Evolutionary conservation across 1,140 invertebrate species (phyloP).

Genomic region (Orius insidiosus): DNA sequence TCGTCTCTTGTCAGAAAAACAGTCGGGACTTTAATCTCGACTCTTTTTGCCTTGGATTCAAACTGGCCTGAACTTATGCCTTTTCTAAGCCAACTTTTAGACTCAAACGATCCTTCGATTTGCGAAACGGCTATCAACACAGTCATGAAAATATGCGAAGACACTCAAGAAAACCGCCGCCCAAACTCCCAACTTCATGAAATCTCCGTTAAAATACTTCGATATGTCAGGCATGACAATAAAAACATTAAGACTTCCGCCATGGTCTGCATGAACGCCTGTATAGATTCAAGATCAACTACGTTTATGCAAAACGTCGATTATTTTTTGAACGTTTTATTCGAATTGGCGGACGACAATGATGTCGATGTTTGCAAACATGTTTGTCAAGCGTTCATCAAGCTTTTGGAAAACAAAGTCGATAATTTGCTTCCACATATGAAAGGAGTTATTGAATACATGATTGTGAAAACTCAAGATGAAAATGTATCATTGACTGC

Average conservation of each 20-base stretch:
- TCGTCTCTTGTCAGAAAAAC: background rate
- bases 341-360: slow-evolving; percentile 59
- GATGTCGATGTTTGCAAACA: slow-evolving; percentile 26
- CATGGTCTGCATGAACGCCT: background rate
- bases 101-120: background rate
- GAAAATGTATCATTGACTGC: slow-evolving; percentile 47
- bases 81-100: slow-evolving; percentile 4
- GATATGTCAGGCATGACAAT: background rate
- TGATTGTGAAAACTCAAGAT: slow-evolving; percentile 45
- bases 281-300: background rate
- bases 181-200: slow-evolving; percentile 1
- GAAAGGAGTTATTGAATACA: slow-evolving; percentile 31
- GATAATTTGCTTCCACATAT: slow-evolving; percentile 6
- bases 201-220: background rate
- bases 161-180: slow-evolving; percentile 3
- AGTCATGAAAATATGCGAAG: slow-evolving; percentile 8
- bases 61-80: slow-evolving; percentile 5
- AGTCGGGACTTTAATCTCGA: background rate
- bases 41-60: background rate
- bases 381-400: background rate
- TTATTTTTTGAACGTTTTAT: slow-evolving; percentile 43
- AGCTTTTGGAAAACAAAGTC: slow-evolving; percentile 8
- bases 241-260: background rate
- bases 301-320: slow-evolving; percentile 3
- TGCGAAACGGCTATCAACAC: slow-evolving; percentile 7